Evolutionary conservation across 2,113 vertebrate species (phyloP), one percentile per base, ranked within the genome.

Genomic region (Toxostoma redivivum): DNA sequence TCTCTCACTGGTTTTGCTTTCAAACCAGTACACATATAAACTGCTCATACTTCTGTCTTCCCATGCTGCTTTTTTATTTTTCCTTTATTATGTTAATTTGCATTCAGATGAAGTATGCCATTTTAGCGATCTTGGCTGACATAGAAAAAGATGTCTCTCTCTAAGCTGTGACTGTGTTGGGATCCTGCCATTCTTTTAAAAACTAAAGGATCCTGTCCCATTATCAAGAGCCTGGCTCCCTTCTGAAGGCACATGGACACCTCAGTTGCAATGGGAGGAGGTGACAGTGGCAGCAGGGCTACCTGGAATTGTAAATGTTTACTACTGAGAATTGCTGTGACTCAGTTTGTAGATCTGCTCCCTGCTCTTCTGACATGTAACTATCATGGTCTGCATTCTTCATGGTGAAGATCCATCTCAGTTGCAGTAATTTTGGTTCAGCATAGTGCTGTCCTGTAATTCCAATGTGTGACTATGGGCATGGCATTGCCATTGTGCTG

Each of bases 371-470:
- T 31, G 12, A 38, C 0, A 0, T 53, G 19, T 30, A 42, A 22
- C n/a, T 88, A 25, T 22, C 2, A 0, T 38, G 44, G 38, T 31
- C 66, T 76, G 8, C 33, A 56, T n/a, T 21, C 20, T 50, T 50
- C 27, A 14, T 23, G 40, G 40, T 44, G n/a, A 61, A 86, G 48
- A 67, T 18, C 15, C 8, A 50, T 18, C 51, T 45, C 51, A 82
- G 6, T 70, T 27, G 13, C 24, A 54, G 19, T 0, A 6, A 18
- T 64, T 92, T 78, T 2, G 0, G 1, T 30, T n/a, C 3, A 15
- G 40, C 15, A 15, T 2, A 20, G 27, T 42, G 21, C 53, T 47
- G 33, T 56, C 7, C 22, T 76, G 48, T 81, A 31, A 13, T 79
- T 85, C 37, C 27, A 60, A 0, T 13, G 11, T 40, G 33, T 79